Percentiles rank a stretch among this genome's conserved stretches.
Evolutionary conservation across 1,140 invertebrate species (phyloP).

Genomic region (Drosophila tsacasi): DNA sequence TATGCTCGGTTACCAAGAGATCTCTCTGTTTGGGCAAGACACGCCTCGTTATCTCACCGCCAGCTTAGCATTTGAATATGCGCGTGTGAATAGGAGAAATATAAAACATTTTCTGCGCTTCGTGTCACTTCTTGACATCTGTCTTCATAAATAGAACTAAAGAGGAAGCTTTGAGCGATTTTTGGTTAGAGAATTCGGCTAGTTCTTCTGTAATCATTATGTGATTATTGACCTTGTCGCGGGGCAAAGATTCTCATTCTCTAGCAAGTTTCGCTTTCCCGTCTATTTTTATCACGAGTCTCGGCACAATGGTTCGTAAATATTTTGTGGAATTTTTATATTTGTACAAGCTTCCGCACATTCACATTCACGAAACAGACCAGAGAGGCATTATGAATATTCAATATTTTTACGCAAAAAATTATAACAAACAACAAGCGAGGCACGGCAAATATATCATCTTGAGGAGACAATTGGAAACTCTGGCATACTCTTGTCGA

Average conservation of each 20-base stretch:
- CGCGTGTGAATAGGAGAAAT: conserved; percentile 48
- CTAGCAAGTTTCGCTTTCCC: conserved; percentile 15
- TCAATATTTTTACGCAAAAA: conserved; percentile 75
- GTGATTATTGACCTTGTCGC: conserved; percentile 25
- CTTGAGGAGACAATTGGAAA: conserved; percentile 26
- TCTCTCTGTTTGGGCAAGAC: conserved; percentile 16
- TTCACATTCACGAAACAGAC: conserved; percentile 51
- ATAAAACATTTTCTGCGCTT: conserved; percentile 31
- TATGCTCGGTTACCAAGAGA: conserved; percentile 11
- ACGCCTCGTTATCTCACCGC: conserved; percentile 64
- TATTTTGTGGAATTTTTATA: conserved; percentile 45
- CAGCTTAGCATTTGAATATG: conserved; percentile 73
- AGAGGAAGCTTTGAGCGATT: not conserved
- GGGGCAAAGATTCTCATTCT: conserved; percentile 25
- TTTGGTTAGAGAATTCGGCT: not conserved
- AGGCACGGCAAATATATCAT: conserved; percentile 45
- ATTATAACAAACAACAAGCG: conserved; percentile 39
- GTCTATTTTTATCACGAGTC: conserved; percentile 63
- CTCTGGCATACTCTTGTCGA: conserved; percentile 29
- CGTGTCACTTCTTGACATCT: conserved; percentile 32
- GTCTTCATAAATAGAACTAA: conserved; percentile 40
- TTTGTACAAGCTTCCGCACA: conserved; percentile 73
- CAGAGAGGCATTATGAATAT: conserved; percentile 65
- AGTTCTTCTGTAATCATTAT: conserved; percentile 32
- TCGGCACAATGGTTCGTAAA: conserved; percentile 74